Conservation (phyloP, 2,113 vertebrate species). For the Thoracochromis brauschi region DNA sequence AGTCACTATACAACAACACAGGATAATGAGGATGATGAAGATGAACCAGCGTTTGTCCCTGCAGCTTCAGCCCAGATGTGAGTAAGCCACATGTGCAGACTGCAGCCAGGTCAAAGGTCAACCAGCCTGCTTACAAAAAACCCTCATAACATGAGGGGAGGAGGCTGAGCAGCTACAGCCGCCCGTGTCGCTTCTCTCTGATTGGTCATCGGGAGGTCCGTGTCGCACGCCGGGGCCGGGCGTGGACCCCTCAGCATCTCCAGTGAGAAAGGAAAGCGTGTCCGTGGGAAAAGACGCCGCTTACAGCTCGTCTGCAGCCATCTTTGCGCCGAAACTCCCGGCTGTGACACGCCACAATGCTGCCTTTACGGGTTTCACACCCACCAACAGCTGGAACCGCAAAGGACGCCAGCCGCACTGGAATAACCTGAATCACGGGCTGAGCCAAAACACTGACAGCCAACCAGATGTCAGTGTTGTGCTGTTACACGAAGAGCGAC, state of each 20-base stretch:
- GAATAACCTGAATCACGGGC: neutral
- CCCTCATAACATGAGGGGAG: neutral
- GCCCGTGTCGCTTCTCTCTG: neutral
- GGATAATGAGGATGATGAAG: neutral
- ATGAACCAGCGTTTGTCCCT: neutral
- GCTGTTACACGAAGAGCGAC: neutral
- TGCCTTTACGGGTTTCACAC: neutral
- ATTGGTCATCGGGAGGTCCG: neutral
- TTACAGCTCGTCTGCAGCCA: neutral
- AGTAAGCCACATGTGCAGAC: neutral
- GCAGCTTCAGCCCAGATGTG: neutral
- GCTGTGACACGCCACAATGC: neutral
- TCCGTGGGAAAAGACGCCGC: neutral
- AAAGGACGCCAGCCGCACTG: neutral
- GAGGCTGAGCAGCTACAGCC: neutral
- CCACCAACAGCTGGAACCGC: neutral
- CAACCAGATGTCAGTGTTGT: neutral
- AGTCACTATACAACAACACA: constrained; percentile 38
- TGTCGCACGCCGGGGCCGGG: neutral
- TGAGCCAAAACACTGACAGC: neutral
- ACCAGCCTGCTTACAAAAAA: neutral
- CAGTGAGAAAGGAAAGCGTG: neutral
- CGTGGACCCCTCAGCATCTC: neutral
- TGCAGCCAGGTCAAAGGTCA: neutral
- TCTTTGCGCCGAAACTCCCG: neutral